Base-by-base conservation (phyloP, 53 echinoderm and acorn worm species). In the Holothuria leucospilota region DNA sequence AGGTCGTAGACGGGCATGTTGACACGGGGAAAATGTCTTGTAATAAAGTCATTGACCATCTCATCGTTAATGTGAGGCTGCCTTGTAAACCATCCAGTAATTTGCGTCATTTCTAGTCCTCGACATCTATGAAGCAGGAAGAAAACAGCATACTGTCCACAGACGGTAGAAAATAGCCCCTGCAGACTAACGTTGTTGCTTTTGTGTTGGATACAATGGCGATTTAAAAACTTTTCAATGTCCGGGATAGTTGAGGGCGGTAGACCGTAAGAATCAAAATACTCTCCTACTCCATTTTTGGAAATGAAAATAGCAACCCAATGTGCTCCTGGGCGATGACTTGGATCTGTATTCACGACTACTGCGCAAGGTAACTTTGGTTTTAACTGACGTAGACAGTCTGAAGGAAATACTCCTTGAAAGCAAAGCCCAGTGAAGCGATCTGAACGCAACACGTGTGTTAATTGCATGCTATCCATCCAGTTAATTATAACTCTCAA, bases 221-320 rank as follows among this genome's bases (percentile, higher is more conserved):
- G 75, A 20, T 56, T 69, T 51, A 74, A 11, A 15, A 91, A 56
- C 21, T 82, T 81, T 20, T 78, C 14, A 14, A 24, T 38, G 20
- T 91, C 59, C 25, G 64, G 64, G 30, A 2, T 26, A 6, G 67
- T 4, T 11, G 39, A 66, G 1, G 91, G 82, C 28, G 85, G 87
- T 26, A 62, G 28, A 12, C 94, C 94, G 26, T 88, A 89, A 27
- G 94, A 94, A 51, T 94, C 91, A 69, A 94, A 94, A 56, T 83
- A 86, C 7, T 88, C 89, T 24, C 72, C 77, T 26, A 59, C 62
- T 25, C 91, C 91, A 39, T 75, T 63, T 13, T 28, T 25, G 2
- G 65, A 64, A 26, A 93, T 71, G 77, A 80, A 94, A 25, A 94
- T 67, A 2, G 84, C 92, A 23, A 94, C 79, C 91, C 91, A 94